Percentiles rank a stretch among this genome's conserved stretches.
Conservation (phyloP, 2,888 invertebrate genomes). For the Choreutis nemorana region DNA sequence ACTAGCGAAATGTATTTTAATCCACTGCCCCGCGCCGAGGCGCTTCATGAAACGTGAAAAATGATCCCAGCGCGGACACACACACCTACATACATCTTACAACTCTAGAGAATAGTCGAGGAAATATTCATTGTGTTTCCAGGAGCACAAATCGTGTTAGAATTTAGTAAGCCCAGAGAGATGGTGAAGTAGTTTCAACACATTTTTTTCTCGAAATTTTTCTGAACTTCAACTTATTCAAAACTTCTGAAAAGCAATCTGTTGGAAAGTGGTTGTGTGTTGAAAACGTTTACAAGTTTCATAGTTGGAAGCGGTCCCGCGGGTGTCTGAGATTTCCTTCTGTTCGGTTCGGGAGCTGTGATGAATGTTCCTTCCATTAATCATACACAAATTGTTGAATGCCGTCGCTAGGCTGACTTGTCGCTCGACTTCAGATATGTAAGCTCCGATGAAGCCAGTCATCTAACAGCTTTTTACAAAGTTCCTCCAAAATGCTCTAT, state of each 20-base stretch:
- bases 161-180: no score
- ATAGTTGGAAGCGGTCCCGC: conserved; percentile 33
- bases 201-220: no score
- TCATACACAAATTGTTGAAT: conserved; percentile 41
- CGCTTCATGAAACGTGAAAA: conserved; percentile 66
- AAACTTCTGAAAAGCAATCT: no score
- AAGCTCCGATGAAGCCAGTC: conserved; percentile 46
- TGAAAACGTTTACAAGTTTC: conserved; percentile 19
- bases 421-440: conserved; percentile 21
- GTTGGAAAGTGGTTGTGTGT: no score
- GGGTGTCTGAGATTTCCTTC: conserved; percentile 25
- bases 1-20: conserved; percentile 64
- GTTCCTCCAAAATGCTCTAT: conserved; percentile 23
- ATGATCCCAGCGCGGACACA: conserved; percentile 42
- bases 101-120: no score
- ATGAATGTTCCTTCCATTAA: conserved; percentile 22
- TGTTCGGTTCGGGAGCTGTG: conserved; percentile 4
- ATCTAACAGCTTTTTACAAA: conserved; percentile 26
- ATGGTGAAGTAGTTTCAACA: no score
- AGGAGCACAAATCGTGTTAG: no score
- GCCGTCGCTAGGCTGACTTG: conserved; percentile 4
- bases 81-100: conserved; percentile 8
- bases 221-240: no score
- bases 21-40: conserved; percentile 49
- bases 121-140: no score